A percentile compares a stretch with the other conserved stretches of the same genome.
phyloP scores from a whole-genome alignment of 2,113 vertebrate species.

The Dipodomys stephensi region DNA sequence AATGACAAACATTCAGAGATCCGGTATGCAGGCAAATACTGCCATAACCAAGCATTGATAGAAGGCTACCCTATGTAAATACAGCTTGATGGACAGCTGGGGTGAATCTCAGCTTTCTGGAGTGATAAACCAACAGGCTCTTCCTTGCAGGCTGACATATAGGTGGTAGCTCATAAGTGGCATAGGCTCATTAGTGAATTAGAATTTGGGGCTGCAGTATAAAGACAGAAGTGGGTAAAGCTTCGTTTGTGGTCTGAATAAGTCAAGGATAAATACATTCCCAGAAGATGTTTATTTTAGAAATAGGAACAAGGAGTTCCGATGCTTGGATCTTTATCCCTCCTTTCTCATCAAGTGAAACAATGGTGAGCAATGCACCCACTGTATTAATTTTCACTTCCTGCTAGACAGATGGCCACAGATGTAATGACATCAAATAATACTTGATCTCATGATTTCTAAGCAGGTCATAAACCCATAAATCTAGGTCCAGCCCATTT shows the following conservation, averaged over 20 bases:
- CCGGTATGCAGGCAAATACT: conserved; percentile 82
- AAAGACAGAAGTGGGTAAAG: background rate
- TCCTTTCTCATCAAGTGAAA: background rate
- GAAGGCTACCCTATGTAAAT: conserved; percentile 78
- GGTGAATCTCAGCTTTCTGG: conserved; percentile 67
- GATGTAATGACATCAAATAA: background rate
- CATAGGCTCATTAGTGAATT: conserved; percentile 12
- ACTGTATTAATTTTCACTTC: background rate
- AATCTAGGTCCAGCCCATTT: background rate
- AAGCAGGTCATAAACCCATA: background rate
- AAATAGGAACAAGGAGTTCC: background rate
- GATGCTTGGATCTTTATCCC: background rate
- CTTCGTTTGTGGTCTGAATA: background rate
- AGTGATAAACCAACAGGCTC: conserved; percentile 78
- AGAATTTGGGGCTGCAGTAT: conserved; percentile 35
- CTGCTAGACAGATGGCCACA: background rate
- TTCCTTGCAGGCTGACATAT: conserved; percentile 75
- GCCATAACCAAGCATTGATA: conserved; percentile 82
- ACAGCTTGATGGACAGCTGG: conserved; percentile 72
- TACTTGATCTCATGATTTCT: background rate
- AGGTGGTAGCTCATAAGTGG: background rate
- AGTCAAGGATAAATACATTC: background rate
- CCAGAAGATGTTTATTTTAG: background rate
- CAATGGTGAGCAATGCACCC: background rate
- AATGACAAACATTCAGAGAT: conserved; percentile 83